A percentile compares a stretch with the other conserved stretches of the same genome.
These are phyloP conservation scores for Elmis aenea DNA, from an alignment of 2,888 invertebrate species.

Conservation along the genomic window DNA sequence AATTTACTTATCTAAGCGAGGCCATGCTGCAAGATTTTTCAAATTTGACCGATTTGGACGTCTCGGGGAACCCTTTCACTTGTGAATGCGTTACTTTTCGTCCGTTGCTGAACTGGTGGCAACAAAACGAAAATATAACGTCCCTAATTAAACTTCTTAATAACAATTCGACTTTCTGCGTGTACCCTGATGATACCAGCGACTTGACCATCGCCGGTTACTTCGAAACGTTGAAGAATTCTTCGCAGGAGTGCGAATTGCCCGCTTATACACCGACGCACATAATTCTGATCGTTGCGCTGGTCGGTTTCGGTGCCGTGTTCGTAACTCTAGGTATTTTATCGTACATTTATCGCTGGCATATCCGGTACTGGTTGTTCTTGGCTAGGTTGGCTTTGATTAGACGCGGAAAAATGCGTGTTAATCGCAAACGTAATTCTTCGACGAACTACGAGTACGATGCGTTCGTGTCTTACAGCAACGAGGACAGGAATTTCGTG, in stretches of 20 bases:
- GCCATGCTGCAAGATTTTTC: constrained; percentile 56
- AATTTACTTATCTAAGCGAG: constrained; percentile 51
- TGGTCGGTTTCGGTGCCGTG: constrained; percentile 1
- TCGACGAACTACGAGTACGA: constrained; percentile 50
- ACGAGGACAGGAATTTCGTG: constrained; percentile 59
- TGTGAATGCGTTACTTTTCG: constrained; percentile 53
- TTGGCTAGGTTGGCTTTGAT: constrained; percentile 52
- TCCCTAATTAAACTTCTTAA: constrained; percentile 13
- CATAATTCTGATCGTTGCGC: constrained; percentile 2
- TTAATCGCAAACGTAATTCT: constrained; percentile 33
- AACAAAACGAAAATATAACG: constrained; percentile 41
- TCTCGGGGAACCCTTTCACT: constrained; percentile 52
- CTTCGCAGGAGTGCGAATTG: constrained; percentile 17
- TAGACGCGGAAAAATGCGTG: constrained; percentile 38
- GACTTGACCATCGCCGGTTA: constrained; percentile 29
- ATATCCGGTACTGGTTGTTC: constrained; percentile 46
- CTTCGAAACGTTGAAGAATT: constrained; percentile 19
- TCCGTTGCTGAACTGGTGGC: constrained; percentile 46
- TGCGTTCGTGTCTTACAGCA: constrained; percentile 58
- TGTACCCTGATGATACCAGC: constrained; percentile 26
- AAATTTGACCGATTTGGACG: constrained; percentile 46
- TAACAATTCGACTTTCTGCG: constrained; percentile 19
- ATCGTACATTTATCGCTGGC: constrained; percentile 39
- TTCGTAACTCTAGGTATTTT: constrained; percentile 4
- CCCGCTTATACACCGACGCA: constrained; percentile 1